These are phyloP conservation scores for Parazoanthus atlanticus DNA, from an alignment of 92 coral and sea anemone species.

Conservation along the genomic window DNA sequence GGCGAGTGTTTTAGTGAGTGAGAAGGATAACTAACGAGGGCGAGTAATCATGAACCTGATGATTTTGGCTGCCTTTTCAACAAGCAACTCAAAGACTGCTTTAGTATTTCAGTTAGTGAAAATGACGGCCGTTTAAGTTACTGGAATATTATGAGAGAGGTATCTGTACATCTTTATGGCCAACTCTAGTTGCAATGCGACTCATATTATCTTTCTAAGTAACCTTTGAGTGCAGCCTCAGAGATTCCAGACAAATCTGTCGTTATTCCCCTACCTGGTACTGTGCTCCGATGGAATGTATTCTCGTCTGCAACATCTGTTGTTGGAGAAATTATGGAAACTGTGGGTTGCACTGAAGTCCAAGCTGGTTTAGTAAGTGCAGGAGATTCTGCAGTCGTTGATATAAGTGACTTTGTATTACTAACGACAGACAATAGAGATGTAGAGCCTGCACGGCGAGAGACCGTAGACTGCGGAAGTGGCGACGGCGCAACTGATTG, in stretches of 20 bases:
- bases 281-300: not conserved
- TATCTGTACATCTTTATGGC: too few relatives aligned
- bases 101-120: too few relatives aligned
- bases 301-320: not conserved
- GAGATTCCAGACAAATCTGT: not conserved
- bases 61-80: too few relatives aligned
- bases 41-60: too few relatives aligned
- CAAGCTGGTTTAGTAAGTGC: not conserved
- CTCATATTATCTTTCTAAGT: too few relatives aligned
- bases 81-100: too few relatives aligned
- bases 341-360: constrained; percentile 25
- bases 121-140: too few relatives aligned
- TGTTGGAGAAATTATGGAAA: constrained; percentile 16
- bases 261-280: not conserved
- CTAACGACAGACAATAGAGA: not conserved
- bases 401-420: not conserved
- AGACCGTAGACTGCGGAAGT: constrained; percentile 15
- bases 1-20: too few relatives aligned
- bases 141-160: too few relatives aligned
- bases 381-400: constrained; percentile 3
- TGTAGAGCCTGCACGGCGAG: not conserved
- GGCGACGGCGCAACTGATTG: constrained; percentile 18
- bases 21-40: too few relatives aligned
- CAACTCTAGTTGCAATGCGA: too few relatives aligned
- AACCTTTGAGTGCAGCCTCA: too few relatives aligned